Base-by-base conservation (phyloP, 2,888 invertebrate genomes). In the Drosophila histrio region DNA sequence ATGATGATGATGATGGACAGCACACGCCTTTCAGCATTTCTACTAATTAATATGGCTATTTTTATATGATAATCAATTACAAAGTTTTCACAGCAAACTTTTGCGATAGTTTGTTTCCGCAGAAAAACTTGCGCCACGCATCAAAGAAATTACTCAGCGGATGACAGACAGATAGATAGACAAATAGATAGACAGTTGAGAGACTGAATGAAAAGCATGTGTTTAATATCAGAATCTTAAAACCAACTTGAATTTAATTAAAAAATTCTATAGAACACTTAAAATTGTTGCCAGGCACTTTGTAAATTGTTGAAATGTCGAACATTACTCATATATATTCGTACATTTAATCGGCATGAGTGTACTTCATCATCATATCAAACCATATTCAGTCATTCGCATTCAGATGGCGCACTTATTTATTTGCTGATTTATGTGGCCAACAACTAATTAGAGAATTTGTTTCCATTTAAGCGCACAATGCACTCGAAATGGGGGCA, bases 31-130 rank as follows among this genome's bases (percentile, higher is more conserved):
- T 61, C 44, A 39, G 32, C 47, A 64, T 50, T 65, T 49, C 38
- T 28, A 47, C 82, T 82, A 82, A 88, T 88, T 82, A 82, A 72
- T 69, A 87, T 79, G 59, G 68, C 79, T 62, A 56, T 72, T 72
- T 87, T 72, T 75, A 76, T 75, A 76, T 76, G 76, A 73, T 88
- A 82, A 83, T 83, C 83, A 83, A 86, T 86, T 87, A 87, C 72
- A 85, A 82, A 87, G 83, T 82, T 87, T 52, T 36, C 59, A 47
- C 36, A 49, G 13, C 50, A 73, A 77, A 73, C 63, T 80, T 80
- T 60, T 41, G 30, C 52, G 43, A 60, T 66, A 63, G 68, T 81
- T 84, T 65, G 15, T 30, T 22, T 34, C 28, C 39, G 44, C 39
- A 32, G 36, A 11, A 67, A 68, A 78, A 86, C 44, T 83, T 77